Conservation (phyloP, 2,797 vertebrate species). For the Chromobotia macracanthus region DNA sequence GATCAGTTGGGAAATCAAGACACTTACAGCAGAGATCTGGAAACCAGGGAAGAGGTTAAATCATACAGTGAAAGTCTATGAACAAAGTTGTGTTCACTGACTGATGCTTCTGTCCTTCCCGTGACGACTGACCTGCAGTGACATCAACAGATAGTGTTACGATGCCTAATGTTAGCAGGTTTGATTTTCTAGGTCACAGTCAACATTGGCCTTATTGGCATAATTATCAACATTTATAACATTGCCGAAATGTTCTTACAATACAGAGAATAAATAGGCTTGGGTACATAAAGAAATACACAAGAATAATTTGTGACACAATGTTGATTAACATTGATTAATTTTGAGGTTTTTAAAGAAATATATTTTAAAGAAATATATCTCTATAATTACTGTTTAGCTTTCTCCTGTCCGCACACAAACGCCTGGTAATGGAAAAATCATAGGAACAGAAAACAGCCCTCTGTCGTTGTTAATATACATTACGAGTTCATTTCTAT, state of each 20-base stretch:
- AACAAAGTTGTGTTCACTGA: background rate
- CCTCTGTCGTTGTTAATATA: background rate
- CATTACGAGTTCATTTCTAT: too few relatives aligned
- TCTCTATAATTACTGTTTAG: background rate
- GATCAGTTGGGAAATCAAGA: constrained; percentile 13
- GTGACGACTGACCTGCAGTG: too few relatives aligned
- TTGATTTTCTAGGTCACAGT: background rate
- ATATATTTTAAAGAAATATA: background rate
- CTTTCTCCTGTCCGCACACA: background rate
- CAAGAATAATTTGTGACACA: too few relatives aligned
- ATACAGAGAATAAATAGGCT: too few relatives aligned
- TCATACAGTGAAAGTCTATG: constrained; percentile 9
- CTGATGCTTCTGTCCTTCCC: background rate
- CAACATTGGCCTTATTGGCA: too few relatives aligned
- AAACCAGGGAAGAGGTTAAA: constrained; percentile 42
- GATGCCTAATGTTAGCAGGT: background rate
- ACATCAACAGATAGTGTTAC: background rate
- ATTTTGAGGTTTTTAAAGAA: too few relatives aligned
- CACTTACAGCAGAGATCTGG: constrained; percentile 9
- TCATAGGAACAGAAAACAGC: too few relatives aligned
- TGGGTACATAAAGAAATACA: too few relatives aligned
- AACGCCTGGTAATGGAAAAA: background rate
- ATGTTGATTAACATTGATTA: too few relatives aligned
- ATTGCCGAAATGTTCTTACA: too few relatives aligned
- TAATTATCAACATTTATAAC: too few relatives aligned